Percentiles rank a stretch among this genome's conserved stretches.
These are phyloP conservation scores for Drosophila anomelani DNA, from an alignment of 2,888 invertebrate species.

Conservation along the genomic window DNA sequence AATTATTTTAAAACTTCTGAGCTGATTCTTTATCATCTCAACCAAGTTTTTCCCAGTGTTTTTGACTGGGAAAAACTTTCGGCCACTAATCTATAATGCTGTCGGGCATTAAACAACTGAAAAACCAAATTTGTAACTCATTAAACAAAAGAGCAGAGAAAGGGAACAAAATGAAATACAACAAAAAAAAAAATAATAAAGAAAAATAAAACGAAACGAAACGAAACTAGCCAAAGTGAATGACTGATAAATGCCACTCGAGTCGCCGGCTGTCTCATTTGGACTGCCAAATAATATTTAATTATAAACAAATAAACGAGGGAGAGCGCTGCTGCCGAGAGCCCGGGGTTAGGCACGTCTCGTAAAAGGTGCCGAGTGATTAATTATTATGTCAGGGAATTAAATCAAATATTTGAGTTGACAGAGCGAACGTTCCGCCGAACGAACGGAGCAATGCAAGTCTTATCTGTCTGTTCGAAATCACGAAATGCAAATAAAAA, in stretches of 20 bases:
- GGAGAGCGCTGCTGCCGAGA: slow-evolving; percentile 1
- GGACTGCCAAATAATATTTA: slow-evolving; percentile 79
- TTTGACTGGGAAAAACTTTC: slow-evolving; percentile 68
- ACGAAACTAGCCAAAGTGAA: slow-evolving; percentile 63
- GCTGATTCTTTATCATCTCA: no score
- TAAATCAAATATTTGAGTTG: slow-evolving; percentile 79
- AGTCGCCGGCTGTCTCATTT: slow-evolving; percentile 72
- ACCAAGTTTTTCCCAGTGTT: not conserved
- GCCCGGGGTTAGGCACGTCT: slow-evolving; percentile 36
- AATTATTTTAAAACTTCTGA: no score
- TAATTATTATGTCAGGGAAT: slow-evolving; percentile 80
- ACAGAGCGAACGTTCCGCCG: slow-evolving; percentile 39
- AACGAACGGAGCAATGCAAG: slow-evolving; percentile 9
- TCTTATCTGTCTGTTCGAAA: slow-evolving; percentile 67
- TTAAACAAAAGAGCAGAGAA: slow-evolving; percentile 59
- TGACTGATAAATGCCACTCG: slow-evolving; percentile 77
- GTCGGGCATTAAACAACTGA: slow-evolving; percentile 78
- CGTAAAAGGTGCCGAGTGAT: slow-evolving; percentile 77
- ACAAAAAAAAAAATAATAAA: slow-evolving; percentile 10
- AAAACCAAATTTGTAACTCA: slow-evolving; percentile 80
- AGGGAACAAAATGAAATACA: slow-evolving; percentile 5
- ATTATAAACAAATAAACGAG: slow-evolving; percentile 78
- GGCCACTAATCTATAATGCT: slow-evolving; percentile 77
- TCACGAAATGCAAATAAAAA: slow-evolving; percentile 81
- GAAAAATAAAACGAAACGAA: slow-evolving; percentile 22